Conservation (phyloP, 2,888 invertebrate species). For the Rhamphomyia laevipes region DNA sequence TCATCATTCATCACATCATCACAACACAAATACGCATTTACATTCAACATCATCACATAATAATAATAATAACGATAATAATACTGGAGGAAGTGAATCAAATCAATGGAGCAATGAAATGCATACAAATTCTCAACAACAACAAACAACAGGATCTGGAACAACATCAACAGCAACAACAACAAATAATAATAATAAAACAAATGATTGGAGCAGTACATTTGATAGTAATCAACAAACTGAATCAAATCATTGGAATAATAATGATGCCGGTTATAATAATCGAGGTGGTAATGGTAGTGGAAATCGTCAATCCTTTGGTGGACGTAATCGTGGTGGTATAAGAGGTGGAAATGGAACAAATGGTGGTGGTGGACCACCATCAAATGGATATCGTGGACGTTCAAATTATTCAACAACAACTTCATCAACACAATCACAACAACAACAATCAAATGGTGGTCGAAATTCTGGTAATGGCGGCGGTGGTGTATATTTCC, state of each 20-base stretch:
- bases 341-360: conserved; percentile 14
- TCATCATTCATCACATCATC: not conserved
- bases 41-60: not conserved
- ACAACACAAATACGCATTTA: not conserved
- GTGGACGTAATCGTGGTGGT: conserved; percentile 8
- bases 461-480: conserved; percentile 1
- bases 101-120: conserved; percentile 33
- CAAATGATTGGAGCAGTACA: conserved; percentile 13
- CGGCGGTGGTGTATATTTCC: conserved; percentile 25
- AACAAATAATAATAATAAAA: conserved; percentile 1
- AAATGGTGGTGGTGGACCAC: conserved; percentile 12
- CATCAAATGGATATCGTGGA: conserved; percentile 11
- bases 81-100: conserved; percentile 10
- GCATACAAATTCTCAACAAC: conserved; percentile 24
- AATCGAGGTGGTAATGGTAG: not conserved
- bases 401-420: conserved; percentile 11
- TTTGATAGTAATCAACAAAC: conserved; percentile 11
- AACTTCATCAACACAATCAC: conserved; percentile 4
- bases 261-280: not conserved
- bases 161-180: conserved; percentile 15
- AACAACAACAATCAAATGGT: conserved; percentile 11
- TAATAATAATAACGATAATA: not conserved
- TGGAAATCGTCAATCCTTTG: not conserved
- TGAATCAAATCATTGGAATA: conserved; percentile 21
- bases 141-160: conserved; percentile 14